phyloP scores from a whole-genome alignment of 2,113 vertebrate species.

The Phrynosoma blainvillii region DNA sequence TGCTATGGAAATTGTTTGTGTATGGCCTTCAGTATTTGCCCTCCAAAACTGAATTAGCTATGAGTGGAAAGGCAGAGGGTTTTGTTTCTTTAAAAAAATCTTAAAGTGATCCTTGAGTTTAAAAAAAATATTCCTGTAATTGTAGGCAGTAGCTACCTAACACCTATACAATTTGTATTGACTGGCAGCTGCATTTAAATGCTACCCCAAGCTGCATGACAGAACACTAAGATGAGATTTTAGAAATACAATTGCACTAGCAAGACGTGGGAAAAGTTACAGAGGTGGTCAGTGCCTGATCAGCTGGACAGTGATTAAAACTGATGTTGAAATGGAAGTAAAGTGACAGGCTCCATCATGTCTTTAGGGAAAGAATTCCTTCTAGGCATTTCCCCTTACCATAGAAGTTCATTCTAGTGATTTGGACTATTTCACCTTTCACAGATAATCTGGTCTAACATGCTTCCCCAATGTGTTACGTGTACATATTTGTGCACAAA shows the following conservation, averaged over 20 bases:
- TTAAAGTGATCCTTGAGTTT: conserved; percentile 38
- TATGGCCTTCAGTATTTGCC: too few species aligned
- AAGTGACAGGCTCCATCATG: conserved; percentile 29
- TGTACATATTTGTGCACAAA: background rate
- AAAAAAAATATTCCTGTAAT: conserved; percentile 34
- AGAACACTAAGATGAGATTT: conserved; percentile 60
- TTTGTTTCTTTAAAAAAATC: background rate
- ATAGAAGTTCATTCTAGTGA: background rate
- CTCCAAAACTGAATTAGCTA: background rate
- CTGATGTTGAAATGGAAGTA: conserved; percentile 32
- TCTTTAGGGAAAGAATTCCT: background rate
- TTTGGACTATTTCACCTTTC: background rate
- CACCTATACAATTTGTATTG: conserved; percentile 47
- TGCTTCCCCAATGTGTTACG: background rate
- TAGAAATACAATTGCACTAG: conserved; percentile 52
- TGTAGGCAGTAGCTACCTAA: conserved; percentile 39
- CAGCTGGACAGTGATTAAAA: conserved; percentile 46
- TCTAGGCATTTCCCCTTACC: background rate
- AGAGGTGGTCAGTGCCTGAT: conserved; percentile 45
- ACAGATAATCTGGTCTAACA: background rate
- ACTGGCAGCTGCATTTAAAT: conserved; percentile 54
- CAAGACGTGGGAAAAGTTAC: conserved; percentile 62
- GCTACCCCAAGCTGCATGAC: conserved; percentile 25
- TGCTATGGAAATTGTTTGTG: background rate
- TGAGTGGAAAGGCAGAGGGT: background rate